Conservation (phyloP, 2,888 invertebrate genomes). For the Sisyra nigra region DNA sequence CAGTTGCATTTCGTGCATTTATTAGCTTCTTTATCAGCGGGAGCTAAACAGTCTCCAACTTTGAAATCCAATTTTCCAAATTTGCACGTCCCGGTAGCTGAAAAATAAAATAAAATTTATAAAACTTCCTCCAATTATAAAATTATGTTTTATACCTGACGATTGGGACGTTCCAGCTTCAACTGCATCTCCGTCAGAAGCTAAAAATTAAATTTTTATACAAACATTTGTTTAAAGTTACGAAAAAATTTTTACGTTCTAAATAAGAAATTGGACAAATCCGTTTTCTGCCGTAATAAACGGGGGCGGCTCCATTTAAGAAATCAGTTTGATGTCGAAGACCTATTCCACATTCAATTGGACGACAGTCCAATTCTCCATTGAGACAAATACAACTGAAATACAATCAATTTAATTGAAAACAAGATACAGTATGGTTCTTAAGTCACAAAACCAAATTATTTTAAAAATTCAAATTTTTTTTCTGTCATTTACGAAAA, state of each 20-base stretch:
- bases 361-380: constrained; percentile 2
- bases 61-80: not conserved
- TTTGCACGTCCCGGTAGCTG: not conserved
- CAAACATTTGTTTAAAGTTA: not conserved
- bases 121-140: not conserved
- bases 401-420: not conserved
- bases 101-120: not conserved
- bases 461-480: not conserved
- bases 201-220: not conserved
- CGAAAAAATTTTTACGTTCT: not conserved
- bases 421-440: not conserved
- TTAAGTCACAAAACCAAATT: not conserved
- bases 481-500: no score
- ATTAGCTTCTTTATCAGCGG: not conserved
- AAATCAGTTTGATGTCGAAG: not conserved
- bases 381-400: constrained; percentile 1
- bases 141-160: not conserved
- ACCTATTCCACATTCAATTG: not conserved
- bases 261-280: constrained; percentile 1
- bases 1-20: not conserved
- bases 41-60: not conserved
- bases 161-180: not conserved
- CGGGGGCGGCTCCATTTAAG: not conserved
- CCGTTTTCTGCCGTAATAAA: not conserved
- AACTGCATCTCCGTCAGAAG: not conserved